Evolutionary conservation across 2,888 invertebrate genomes (phyloP).

Genomic region (Anticlea derivata): DNA sequence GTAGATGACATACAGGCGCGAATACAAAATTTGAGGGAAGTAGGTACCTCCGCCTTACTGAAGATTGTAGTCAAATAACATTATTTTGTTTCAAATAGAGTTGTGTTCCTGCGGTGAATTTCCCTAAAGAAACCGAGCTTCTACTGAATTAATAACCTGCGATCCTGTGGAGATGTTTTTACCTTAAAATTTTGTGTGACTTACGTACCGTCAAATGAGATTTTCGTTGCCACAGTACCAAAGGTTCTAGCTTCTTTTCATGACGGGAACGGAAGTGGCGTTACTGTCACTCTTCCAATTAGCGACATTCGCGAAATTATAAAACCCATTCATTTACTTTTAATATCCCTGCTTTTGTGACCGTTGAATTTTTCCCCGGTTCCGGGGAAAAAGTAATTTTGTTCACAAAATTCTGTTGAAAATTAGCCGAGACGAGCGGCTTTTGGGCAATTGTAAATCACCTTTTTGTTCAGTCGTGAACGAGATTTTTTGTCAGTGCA

Average conservation of each 20-base stretch:
- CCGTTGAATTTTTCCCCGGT: conserved; percentile 49
- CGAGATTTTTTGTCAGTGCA: conserved; percentile 22
- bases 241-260: conserved; percentile 21
- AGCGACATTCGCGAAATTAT: conserved; percentile 51
- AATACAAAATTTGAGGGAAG: too few species aligned
- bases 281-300: conserved; percentile 55
- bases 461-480: conserved; percentile 50
- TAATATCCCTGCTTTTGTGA: conserved; percentile 44
- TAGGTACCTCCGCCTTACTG: too few species aligned
- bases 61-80: too few species aligned
- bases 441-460: conserved; percentile 63
- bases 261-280: conserved; percentile 38
- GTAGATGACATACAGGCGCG: too few species aligned
- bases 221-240: background rate
- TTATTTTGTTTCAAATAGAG: too few species aligned
- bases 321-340: conserved; percentile 55
- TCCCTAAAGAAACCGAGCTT: too few species aligned
- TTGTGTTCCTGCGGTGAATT: too few species aligned
- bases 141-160: too few species aligned
- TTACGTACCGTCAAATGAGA: background rate
- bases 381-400: conserved; percentile 52
- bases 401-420: conserved; percentile 58
- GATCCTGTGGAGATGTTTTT: too few species aligned
- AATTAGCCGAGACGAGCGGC: conserved; percentile 56
- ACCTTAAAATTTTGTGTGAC: background rate